Conservation (phyloP, 2,888 invertebrate species). For the Clanis bilineata region DNA sequence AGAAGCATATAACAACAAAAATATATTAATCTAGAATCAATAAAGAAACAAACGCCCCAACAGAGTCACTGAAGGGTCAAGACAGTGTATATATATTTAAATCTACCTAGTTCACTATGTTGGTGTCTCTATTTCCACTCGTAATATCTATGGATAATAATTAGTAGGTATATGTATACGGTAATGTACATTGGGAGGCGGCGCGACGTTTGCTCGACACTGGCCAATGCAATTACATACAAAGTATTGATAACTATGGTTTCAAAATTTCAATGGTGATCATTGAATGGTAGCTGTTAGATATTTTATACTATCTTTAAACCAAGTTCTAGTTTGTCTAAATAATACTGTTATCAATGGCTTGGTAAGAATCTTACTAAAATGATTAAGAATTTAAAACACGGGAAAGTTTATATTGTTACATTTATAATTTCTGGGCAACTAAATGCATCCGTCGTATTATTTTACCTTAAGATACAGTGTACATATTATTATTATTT, state of each 20-base stretch:
- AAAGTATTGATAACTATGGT: conserved; percentile 70
- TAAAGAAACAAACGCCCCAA: conserved; percentile 54
- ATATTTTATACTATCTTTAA: conserved; percentile 70
- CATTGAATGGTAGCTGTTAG: conserved; percentile 68
- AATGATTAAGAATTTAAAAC: conserved; percentile 57
- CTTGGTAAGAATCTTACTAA: conserved; percentile 78
- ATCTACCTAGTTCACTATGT: conserved; percentile 76
- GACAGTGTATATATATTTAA: conserved; percentile 54
- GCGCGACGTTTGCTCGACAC: conserved; percentile 29
- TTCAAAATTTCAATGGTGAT: conserved; percentile 59
- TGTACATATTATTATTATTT: conserved; percentile 63
- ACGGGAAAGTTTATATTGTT: conserved; percentile 54
- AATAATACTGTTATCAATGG: conserved; percentile 83
- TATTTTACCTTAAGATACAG: conserved; percentile 67
- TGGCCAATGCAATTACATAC: conserved; percentile 59
- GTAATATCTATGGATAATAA: conserved; percentile 67
- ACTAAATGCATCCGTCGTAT: conserved; percentile 78
- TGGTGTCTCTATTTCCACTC: conserved; percentile 79
- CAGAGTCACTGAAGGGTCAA: conserved; percentile 51
- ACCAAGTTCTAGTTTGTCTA: conserved; percentile 76
- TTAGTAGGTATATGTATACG: conserved; percentile 39
- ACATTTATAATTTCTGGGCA: conserved; percentile 60
- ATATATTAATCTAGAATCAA: conserved; percentile 72
- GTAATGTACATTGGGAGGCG: conserved; percentile 52
- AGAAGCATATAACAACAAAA: conserved; percentile 73